Evolutionary conservation across 2,888 invertebrate genomes (phyloP).

Genomic region (Aspidiotus rigidus): DNA sequence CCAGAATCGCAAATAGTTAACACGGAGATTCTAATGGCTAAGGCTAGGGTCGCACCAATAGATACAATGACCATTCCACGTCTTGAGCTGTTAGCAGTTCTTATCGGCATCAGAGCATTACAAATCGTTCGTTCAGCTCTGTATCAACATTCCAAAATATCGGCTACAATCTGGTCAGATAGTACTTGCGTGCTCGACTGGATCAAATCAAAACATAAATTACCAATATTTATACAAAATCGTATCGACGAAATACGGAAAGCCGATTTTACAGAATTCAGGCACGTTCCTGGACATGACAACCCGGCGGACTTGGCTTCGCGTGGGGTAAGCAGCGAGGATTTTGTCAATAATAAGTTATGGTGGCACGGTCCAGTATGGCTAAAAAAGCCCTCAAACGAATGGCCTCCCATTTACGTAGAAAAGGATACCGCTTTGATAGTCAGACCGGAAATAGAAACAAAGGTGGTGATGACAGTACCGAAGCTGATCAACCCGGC

Average conservation of each 20-base stretch:
- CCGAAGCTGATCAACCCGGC: neutral
- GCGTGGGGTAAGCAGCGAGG: neutral
- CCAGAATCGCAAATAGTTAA: neutral
- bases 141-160: neutral
- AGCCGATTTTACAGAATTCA: neutral
- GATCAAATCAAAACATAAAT: neutral
- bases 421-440: neutral
- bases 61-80: neutral
- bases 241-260: neutral
- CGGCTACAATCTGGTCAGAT: neutral
- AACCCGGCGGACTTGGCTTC: slow-evolving; percentile 3
- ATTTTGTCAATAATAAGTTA: neutral
- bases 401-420: neutral
- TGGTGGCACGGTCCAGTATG: slow-evolving; percentile 9
- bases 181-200: neutral
- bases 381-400: neutral
- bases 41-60: neutral
- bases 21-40: neutral
- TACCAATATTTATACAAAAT: neutral
- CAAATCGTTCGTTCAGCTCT: neutral
- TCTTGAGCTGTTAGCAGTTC: neutral
- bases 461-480: neutral
- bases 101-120: neutral
- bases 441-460: neutral
- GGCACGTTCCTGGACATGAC: neutral